Percentiles rank a stretch among this genome's conserved stretches.
Evolutionary conservation across 2,797 vertebrate genomes (phyloP).

Genomic region (Cyprinella venusta): DNA sequence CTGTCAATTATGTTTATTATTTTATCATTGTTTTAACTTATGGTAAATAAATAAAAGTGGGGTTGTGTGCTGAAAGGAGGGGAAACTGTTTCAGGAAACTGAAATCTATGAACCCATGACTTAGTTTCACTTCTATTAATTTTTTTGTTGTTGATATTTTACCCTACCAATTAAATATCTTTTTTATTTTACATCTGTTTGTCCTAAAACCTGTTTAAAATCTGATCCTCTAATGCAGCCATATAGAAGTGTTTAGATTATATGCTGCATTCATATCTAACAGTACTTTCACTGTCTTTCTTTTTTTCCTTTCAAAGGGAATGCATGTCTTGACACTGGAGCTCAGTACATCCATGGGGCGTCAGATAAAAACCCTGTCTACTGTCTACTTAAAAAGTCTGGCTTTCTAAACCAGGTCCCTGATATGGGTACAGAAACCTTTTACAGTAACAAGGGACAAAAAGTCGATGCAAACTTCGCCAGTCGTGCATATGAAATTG

Average conservation of each 20-base stretch:
- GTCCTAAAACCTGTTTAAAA: background rate
- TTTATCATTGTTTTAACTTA: background rate
- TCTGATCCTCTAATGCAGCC: background rate
- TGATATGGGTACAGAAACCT: constrained; percentile 36
- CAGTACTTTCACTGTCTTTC: background rate
- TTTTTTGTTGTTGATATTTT: background rate
- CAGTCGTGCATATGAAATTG: constrained; percentile 46
- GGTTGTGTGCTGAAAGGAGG: background rate
- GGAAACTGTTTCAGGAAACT: background rate
- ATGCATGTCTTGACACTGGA: constrained; percentile 60
- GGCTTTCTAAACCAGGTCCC: constrained; percentile 53
- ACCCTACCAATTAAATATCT: background rate
- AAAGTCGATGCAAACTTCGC: constrained; percentile 39
- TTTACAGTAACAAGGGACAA: constrained; percentile 45
- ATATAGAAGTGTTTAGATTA: background rate
- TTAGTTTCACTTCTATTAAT: constrained; percentile 33
- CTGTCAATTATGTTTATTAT: background rate
- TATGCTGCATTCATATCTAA: background rate
- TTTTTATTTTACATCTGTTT: background rate
- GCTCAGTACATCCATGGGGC: constrained; percentile 65
- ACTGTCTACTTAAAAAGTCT: constrained; percentile 51
- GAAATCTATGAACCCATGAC: background rate
- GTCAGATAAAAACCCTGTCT: constrained; percentile 58
- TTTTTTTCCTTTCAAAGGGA: constrained; percentile 49
- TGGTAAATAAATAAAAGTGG: background rate